Base-by-base conservation (phyloP, 2,888 invertebrate species). In the Trichogramma dendrolimi region DNA sequence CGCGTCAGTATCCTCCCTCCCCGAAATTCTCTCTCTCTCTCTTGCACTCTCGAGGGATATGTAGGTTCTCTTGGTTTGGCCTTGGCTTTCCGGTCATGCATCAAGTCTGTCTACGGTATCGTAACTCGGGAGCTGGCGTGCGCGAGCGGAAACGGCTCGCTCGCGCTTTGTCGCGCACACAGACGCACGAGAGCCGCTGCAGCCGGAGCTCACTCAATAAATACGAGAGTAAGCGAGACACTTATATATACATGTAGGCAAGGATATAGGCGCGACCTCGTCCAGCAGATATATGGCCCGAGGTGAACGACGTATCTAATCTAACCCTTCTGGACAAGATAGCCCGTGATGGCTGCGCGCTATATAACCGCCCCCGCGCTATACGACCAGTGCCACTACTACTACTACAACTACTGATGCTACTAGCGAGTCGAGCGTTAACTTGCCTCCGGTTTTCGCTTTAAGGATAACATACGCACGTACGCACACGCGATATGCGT, bases 291-390 rank as follows among this genome's bases (percentile, higher is more conserved):
- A 75, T 76, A 76, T 73, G 72, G 72, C 72, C 71, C 65, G 65
- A 69, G 71, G 71, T 71, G 73, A 73, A 72, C 74, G 74, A 77
- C 73, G 74, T 75, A 73, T 78, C 78, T 75, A 77, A 78, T 78
- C 76, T 74, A 74, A 76, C 77, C 75, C 76, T 75, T 76, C 71
- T 71, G 72, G 73, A 75, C 75, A 75, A 75, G 76, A 75, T 76
- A 75, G 73, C 71, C 71, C 67, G 70, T 70, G 72, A 73, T 70
- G 73, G 69, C 63, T 67, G 68, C 58, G 62, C 60, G 61, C 58
- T 61, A 11, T 41, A 55, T 49, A 56, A 44, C 60, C 60, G 55
- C 54, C 27, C 27, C 27, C 27, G 27, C 27, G 27, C 27, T 27
- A 27, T 27, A 27, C 27, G 27, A 27, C 27, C 27, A 27, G 27